phyloP scores from a whole-genome alignment of 2,797 vertebrate species.

The Adelosebastes latens region DNA sequence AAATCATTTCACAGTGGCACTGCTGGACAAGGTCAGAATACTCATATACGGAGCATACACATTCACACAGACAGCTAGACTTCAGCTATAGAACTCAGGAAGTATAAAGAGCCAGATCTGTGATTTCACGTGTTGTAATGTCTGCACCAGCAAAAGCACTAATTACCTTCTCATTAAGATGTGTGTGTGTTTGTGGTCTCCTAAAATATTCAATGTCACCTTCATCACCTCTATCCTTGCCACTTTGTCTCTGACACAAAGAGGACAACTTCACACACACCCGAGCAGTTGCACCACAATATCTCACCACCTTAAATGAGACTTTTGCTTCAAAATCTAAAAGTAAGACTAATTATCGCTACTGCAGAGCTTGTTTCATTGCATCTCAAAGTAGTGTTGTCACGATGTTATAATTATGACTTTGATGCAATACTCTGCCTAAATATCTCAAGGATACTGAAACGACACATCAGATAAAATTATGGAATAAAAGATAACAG shows the following conservation, averaged over 20 bases:
- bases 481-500: no score
- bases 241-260: slow-evolving; percentile 4
- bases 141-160: slow-evolving; percentile 13
- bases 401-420: no score
- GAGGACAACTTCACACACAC: slow-evolving; percentile 5
- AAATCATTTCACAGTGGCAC: slow-evolving; percentile 19
- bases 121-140: not conserved
- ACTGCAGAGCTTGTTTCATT: not conserved
- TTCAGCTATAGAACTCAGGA: not conserved
- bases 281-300: not conserved
- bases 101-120: slow-evolving; percentile 1
- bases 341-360: not conserved
- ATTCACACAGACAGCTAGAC: not conserved
- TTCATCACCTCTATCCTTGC: not conserved
- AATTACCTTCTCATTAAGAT: slow-evolving; percentile 35
- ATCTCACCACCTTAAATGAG: not conserved
- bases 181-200: not conserved
- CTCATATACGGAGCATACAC: not conserved
- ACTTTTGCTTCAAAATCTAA: not conserved
- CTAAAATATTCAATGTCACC: not conserved
- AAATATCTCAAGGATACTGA: no score
- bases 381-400: not conserved
- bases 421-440: no score
- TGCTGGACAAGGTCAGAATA: slow-evolving; percentile 41
- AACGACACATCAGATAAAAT: no score